Base-by-base conservation (phyloP, 1,140 invertebrate species). In the Panagrolaimus sp. region DNA sequence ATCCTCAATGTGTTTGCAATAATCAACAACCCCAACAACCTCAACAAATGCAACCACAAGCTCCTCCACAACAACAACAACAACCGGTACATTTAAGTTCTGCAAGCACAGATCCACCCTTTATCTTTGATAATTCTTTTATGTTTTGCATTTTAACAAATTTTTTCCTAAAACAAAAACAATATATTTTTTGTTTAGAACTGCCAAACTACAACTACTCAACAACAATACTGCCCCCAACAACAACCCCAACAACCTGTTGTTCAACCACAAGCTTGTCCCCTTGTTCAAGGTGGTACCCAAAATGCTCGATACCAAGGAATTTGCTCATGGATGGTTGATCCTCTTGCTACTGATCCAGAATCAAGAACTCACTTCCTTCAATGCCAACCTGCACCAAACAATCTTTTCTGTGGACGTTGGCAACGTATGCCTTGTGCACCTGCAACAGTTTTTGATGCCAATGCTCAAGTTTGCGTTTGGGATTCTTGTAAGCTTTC, bases 401-500 rank as follows among this genome's bases (percentile, higher is more conserved):
- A 83, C 70, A 81, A 82, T 73, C 68, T 83, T 21, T 81, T 73
- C 73, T 81, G 80, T 55, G 80, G 80, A 32, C 70, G 80, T 63
- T 81, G 80, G 80, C 80, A 83, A 65, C 45, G 81, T 24, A 83
- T 81, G 81, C 80, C 80, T 44, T 81, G 80, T 70, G 81, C 80
- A 52, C 78, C 81, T 17, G 79, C 65, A 62, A 81, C 80, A 38
- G 68, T 73, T 47, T 81, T 81, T 65, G 79, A 81, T 52, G 69
- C 70, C n/a, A 63, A 43, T 21, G 71, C 77, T 32, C 80, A 81
- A 76, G 70, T 81, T 17, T 81, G 80, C 63, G 73, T 81, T 47
- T 83, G 79, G 78, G 76, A 82, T 63, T 68, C 73, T 5, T 68
- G 65, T 67, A 67, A 76, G 47, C 43, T 6, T 24, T 17, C 24